phyloP scores from a whole-genome alignment of 2,888 invertebrate species.

The Tricholauxania praeusta region DNA sequence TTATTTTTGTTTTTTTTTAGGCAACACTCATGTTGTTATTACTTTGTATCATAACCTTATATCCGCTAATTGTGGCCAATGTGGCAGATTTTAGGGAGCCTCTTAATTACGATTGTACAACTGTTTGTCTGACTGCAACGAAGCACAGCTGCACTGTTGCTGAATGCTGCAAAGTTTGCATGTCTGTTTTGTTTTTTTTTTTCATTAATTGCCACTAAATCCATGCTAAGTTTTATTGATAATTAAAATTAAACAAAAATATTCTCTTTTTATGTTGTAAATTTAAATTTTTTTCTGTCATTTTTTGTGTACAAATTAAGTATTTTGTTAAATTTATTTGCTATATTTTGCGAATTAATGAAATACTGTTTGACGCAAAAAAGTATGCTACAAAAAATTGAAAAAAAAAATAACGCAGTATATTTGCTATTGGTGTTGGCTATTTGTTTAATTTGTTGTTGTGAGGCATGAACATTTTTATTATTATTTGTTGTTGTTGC shows the following conservation, averaged over 20 bases:
- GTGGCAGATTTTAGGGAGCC: constrained; percentile 22
- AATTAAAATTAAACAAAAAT: constrained; percentile 37
- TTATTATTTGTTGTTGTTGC: background rate
- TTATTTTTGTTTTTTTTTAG: no score
- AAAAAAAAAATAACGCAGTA: background rate
- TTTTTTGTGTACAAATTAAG: background rate
- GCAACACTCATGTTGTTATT: background rate
- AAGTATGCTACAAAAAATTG: constrained; percentile 9
- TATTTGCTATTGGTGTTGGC: constrained; percentile 10
- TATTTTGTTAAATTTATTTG: constrained; percentile 33
- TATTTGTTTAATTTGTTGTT: constrained; percentile 9
- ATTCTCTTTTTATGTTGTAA: constrained; percentile 6
- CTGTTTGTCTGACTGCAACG: background rate
- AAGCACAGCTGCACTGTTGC: background rate
- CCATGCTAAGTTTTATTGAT: constrained; percentile 24
- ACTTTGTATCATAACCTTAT: background rate
- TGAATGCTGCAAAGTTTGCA: background rate
- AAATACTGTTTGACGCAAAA: background rate
- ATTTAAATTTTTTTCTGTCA: background rate
- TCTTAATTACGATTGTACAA: constrained; percentile 11
- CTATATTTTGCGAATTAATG: constrained; percentile 30
- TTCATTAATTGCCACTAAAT: constrained; percentile 16
- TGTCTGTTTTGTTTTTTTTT: no score
- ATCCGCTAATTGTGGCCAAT: constrained; percentile 27
- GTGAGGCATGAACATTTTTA: constrained; percentile 8